Conservation (phyloP, 37 sponge, comb jelly and placozoan species). For the Theonella swinhoei region DNA sequence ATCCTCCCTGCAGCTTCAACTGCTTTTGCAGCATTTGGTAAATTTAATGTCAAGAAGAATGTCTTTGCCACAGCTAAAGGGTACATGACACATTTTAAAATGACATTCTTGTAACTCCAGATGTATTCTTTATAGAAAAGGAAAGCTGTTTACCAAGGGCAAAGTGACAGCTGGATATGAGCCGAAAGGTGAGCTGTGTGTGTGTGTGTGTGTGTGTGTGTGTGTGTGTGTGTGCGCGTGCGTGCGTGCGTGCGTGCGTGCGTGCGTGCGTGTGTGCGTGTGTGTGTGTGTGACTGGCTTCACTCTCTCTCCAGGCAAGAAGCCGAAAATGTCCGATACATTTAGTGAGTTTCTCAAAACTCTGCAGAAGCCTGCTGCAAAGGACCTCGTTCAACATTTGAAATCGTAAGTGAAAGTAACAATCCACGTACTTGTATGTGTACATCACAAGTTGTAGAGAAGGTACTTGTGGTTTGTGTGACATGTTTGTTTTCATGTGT, state of each 20-base stretch:
- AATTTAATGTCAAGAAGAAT: conserved; percentile 51
- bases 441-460: not conserved
- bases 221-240: not conserved
- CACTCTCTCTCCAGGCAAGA: not conserved
- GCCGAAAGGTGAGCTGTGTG: not conserved
- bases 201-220: not conserved
- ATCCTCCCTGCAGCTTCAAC: not conserved
- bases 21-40: conserved; percentile 11
- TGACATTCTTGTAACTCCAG: too few relatives aligned
- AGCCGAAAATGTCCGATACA: conserved; percentile 2
- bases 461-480: conserved; percentile 3
- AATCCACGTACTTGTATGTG: not conserved
- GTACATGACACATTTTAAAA: conserved; percentile 4
- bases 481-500: not conserved
- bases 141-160: not conserved
- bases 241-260: too few relatives aligned
- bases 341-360: conserved; percentile 81
- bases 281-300: too few relatives aligned
- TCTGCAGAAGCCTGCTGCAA: conserved; percentile 65
- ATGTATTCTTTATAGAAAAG: not conserved
- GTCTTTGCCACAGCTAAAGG: conserved; percentile 55
- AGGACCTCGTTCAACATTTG: conserved; percentile 66
- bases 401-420: conserved; percentile 43
- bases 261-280: too few relatives aligned
- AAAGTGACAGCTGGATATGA: not conserved